Evolutionary conservation across 2,797 vertebrate species (phyloP).

Genomic region (Rhinichthys osculus): DNA sequence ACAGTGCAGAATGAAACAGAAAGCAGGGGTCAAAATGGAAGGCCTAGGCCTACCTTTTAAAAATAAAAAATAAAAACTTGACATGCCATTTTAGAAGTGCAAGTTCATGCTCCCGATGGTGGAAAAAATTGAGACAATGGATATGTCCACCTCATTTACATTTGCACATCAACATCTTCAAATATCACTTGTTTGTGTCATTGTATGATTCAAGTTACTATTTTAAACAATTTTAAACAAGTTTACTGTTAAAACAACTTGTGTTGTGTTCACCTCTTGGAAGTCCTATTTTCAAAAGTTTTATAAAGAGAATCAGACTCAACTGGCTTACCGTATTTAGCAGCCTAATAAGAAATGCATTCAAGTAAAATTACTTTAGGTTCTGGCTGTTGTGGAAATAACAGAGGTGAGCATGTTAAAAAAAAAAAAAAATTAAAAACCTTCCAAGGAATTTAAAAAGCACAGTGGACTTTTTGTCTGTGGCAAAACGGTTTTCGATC

Average conservation of each 20-base stretch:
- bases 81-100: background rate
- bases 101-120: background rate
- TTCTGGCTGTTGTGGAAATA: conserved; percentile 60
- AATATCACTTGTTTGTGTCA: conserved; percentile 10
- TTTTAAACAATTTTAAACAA: conserved; percentile 63
- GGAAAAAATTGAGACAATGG: background rate
- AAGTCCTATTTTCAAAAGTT: conserved; percentile 75
- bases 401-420: conserved; percentile 68
- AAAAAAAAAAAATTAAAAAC: conserved; percentile 48
- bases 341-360: conserved; percentile 78
- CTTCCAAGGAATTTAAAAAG: conserved; percentile 53
- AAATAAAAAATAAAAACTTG: background rate
- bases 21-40: background rate
- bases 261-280: conserved; percentile 73
- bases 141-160: background rate
- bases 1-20: background rate
- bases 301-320: conserved; percentile 75
- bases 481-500: conserved; percentile 68
- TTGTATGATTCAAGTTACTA: conserved; percentile 63
- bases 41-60: background rate
- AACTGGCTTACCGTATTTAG: conserved; percentile 76
- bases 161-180: conserved; percentile 1
- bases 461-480: conserved; percentile 73
- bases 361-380: conserved; percentile 75
- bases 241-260: conserved; percentile 64